phyloP scores from a whole-genome alignment of 2,113 vertebrate species.

The Phoxinus phoxinus region DNA sequence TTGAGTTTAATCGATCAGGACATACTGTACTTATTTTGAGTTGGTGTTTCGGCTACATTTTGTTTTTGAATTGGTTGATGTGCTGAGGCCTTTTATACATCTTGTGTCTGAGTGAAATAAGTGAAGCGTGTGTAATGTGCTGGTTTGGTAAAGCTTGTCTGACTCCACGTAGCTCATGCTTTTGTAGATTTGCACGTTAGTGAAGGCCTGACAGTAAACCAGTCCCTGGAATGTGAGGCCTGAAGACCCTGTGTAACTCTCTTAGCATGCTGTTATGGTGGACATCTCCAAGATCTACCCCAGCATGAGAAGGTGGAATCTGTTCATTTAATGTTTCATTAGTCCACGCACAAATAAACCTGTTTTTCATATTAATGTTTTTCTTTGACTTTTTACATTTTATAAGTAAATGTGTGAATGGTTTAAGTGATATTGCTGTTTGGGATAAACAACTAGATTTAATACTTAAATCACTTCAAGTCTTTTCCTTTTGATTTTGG shows the following conservation, averaged over 20 bases:
- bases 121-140: slow-evolving; percentile 35
- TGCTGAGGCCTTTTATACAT: slow-evolving; percentile 56
- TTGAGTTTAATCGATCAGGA: neutral
- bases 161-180: slow-evolving; percentile 54
- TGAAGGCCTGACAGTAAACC: slow-evolving; percentile 95
- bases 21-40: neutral
- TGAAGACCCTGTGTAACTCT: slow-evolving; percentile 80
- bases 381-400: neutral
- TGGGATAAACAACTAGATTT: neutral
- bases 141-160: slow-evolving; percentile 40
- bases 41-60: neutral
- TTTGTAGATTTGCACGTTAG: slow-evolving; percentile 75
- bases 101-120: slow-evolving; percentile 42
- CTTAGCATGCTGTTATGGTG: slow-evolving; percentile 70
- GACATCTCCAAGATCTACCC: slow-evolving; percentile 56
- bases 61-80: slow-evolving; percentile 40
- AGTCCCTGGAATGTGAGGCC: slow-evolving; percentile 83
- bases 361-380: neutral
- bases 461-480: neutral
- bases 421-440: neutral
- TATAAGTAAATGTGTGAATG: neutral
- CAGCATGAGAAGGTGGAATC: neutral
- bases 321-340: slow-evolving; percentile 11
- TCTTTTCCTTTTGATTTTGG: neutral
- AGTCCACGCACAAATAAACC: neutral